phyloP scores from a whole-genome alignment of 2,888 invertebrate genomes.

The Cosmia pyralina region DNA sequence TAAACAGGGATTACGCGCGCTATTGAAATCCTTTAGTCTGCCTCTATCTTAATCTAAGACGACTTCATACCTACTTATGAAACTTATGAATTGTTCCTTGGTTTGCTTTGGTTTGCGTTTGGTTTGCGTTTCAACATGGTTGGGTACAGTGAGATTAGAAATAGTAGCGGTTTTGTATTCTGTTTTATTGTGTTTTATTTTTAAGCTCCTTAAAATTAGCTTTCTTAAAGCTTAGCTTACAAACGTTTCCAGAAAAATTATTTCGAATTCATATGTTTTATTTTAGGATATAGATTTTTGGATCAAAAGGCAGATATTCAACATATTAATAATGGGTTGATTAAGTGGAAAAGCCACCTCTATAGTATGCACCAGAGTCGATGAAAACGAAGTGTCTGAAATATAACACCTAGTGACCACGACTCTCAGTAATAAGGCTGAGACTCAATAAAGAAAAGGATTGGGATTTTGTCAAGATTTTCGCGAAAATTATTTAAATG shows the following conservation, averaged over 20 bases:
- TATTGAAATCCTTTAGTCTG: constrained; percentile 67
- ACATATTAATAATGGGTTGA: neutral
- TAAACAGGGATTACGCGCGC: constrained; percentile 74
- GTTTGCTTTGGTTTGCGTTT: too few relatives aligned
- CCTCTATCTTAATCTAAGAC: constrained; percentile 65
- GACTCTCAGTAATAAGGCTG: neutral
- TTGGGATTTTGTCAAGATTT: neutral
- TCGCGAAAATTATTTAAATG: neutral
- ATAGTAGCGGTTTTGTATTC: constrained; percentile 13
- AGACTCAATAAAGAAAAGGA: neutral
- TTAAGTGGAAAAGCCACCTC: neutral
- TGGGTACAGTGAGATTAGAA: neutral
- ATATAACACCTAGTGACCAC: too few relatives aligned
- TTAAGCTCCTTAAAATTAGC: neutral
- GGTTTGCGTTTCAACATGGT: constrained; percentile 35
- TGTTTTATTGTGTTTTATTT: neutral
- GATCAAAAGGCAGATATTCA: neutral
- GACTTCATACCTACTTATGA: constrained; percentile 59
- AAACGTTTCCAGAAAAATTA: neutral
- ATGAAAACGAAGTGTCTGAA: neutral
- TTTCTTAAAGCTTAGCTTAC: too few relatives aligned
- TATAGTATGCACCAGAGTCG: neutral
- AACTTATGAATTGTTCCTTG: constrained; percentile 58
- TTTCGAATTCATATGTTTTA: neutral
- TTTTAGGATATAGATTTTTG: neutral